Base-by-base conservation (phyloP, 2,888 invertebrate genomes). In the Gymnoscelis rufifasciata region DNA sequence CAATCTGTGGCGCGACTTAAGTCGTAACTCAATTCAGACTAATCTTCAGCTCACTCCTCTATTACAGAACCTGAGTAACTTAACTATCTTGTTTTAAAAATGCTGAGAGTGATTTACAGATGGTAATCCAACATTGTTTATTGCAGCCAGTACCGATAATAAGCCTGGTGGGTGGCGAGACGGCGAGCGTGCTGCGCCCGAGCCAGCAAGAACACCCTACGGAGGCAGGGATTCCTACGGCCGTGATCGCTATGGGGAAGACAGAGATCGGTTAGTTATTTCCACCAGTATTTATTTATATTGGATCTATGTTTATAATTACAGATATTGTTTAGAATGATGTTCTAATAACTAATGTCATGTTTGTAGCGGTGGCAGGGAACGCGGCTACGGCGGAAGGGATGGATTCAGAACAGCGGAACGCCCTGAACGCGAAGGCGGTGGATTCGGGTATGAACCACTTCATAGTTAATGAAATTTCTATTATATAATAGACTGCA, bases 11-110 rank as follows among this genome's bases (percentile, higher is more conserved):
- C 83, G 47, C 80, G 71, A 76, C 66, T 0, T n/a, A 19, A 11
- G 68, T 72, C 74, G 78, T 81, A 93, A 93, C 93, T 93, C 93
- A 92, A 93, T 93, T 93, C 93, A 93, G 93, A 93, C 93, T 93
- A 93, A 83, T 93, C 92, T 93, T 89, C 83, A 66, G 86, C 90
- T 91, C 89, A 89, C 89, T 89, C 83, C 52, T 33, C 28, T 58
- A 29, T 47, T 37, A 43, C 52, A 50, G 56, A 60, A 56, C 58
- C 82, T 83, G 83, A 84, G 82, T 78, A 70, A 68, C 45, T 15
- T 12, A 5, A 12, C 23, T n/a, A n/a, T n/a, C n/a, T n/a, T n/a
- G n/a, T n/a, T n/a, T n/a, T n/a, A n/a, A n/a, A n/a, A n/a, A n/a
- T n/a, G n/a, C n/a, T n/a, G n/a, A n/a, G n/a, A n/a, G n/a, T n/a